Percentiles rank a stretch among this genome's conserved stretches.
These are phyloP conservation scores for Tupaia chinensis DNA, from an alignment of 2,113 vertebrate species.

Conservation along the genomic window DNA sequence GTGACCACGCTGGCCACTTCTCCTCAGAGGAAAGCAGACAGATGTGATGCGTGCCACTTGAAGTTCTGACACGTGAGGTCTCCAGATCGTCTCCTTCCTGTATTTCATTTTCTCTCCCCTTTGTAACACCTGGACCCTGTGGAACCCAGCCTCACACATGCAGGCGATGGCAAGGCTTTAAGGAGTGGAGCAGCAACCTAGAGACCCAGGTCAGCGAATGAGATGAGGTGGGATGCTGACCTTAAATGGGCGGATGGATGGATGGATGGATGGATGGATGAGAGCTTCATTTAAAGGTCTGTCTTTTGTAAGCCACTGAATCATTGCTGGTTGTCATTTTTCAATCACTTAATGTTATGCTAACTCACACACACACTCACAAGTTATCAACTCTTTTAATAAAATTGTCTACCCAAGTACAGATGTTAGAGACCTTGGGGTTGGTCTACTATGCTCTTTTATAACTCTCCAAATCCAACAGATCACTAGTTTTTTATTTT, in stretches of 20 bases:
- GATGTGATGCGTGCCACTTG: neutral
- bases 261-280: too few species aligned
- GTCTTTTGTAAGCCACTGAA: neutral
- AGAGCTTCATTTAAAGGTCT: neutral
- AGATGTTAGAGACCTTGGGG: neutral
- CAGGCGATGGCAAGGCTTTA: neutral
- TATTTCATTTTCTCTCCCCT: neutral
- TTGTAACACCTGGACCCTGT: neutral
- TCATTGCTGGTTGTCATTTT: neutral
- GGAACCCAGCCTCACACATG: neutral
- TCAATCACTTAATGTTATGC: neutral
- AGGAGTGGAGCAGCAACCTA: neutral
- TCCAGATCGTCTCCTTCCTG: neutral
- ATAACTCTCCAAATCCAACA: neutral
- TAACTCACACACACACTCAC: neutral
- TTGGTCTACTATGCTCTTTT: neutral
- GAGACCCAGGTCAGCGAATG: neutral
- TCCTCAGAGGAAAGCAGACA: neutral
- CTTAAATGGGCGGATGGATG: neutral
- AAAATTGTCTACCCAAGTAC: neutral
- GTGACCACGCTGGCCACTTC: neutral
- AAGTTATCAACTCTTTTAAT: neutral
- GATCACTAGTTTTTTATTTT: neutral
- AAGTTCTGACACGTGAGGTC: neutral
- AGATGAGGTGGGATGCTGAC: neutral